Conservation (phyloP, 2,888 invertebrate species). For the Drosophila koepferae region DNA sequence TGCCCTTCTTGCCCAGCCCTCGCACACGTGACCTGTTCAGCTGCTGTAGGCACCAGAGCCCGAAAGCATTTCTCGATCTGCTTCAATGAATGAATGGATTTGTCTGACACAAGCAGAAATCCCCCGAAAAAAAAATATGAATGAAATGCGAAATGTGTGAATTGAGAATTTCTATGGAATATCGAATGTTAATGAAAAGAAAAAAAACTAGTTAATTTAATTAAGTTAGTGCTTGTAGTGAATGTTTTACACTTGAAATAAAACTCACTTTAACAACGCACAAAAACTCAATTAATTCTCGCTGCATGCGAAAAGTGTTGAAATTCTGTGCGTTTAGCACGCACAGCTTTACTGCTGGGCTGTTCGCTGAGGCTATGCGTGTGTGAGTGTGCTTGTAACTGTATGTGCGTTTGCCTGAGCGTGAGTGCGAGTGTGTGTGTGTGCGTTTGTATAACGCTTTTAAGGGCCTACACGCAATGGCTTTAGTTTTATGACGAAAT, state of each 20-base stretch:
- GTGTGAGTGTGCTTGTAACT: slow-evolving; percentile 1
- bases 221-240: background rate
- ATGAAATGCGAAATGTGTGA: slow-evolving; percentile 17
- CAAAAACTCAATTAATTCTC: background rate
- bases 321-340: slow-evolving; percentile 22
- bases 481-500: slow-evolving; percentile 78
- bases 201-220: background rate
- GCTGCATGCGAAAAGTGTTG: background rate
- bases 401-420: slow-evolving; percentile 10
- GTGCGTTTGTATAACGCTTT: slow-evolving; percentile 38
- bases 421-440: slow-evolving; percentile 23
- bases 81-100: slow-evolving; percentile 3
- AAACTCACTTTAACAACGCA: background rate
- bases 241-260: background rate
- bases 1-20: background rate
- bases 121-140: background rate
- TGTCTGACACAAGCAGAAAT: slow-evolving; percentile 3
- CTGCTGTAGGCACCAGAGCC: background rate
- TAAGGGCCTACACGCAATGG: slow-evolving; percentile 73
- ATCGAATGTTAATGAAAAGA: slow-evolving; percentile 9
- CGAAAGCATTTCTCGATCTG: slow-evolving; percentile 1
- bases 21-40: slow-evolving; percentile 36
- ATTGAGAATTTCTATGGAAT: slow-evolving; percentile 6
- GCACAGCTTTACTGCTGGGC: slow-evolving; percentile 13
- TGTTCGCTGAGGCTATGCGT: background rate